Evolutionary conservation across 2,113 vertebrate genomes (phyloP).

Genomic region (Gobius niger): DNA sequence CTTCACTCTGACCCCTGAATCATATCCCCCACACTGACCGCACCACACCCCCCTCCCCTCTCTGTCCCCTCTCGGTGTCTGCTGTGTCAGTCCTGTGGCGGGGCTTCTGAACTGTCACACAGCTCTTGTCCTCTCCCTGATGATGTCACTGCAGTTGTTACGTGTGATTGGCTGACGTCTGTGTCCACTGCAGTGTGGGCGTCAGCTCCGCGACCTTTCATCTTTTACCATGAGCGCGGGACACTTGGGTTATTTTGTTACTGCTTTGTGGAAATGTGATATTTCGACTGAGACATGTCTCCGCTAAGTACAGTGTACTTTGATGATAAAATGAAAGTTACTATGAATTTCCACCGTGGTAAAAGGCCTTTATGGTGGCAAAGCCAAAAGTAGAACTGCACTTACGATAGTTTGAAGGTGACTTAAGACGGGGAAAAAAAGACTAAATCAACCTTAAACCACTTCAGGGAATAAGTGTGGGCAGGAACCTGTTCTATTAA

Average conservation of each 20-base stretch:
- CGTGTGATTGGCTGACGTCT: conserved; percentile 66
- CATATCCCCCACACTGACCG: conserved; percentile 72
- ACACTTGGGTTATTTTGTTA: conserved; percentile 27
- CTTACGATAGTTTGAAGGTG: not conserved
- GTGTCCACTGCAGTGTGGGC: conserved; percentile 30
- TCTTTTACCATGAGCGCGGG: conserved; percentile 5
- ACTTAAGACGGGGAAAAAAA: too few species aligned
- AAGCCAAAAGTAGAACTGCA: not conserved
- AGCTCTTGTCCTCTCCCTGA: conserved; percentile 67
- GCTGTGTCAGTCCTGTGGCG: conserved; percentile 61
- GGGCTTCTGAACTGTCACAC: conserved; percentile 49
- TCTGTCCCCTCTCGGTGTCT: not conserved
- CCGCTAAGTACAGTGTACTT: conserved; percentile 1
- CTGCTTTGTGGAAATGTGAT: conserved; percentile 20
- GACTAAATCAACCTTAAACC: too few species aligned
- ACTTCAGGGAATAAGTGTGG: too few species aligned
- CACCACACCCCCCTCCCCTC: conserved; percentile 19
- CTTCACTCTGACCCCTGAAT: conserved; percentile 69
- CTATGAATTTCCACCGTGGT: too few species aligned
- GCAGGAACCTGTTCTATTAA: too few species aligned
- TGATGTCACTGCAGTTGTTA: conserved; percentile 63
- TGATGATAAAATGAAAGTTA: conserved; percentile 5
- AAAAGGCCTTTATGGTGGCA: too few species aligned
- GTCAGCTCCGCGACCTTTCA: conserved; percentile 5
- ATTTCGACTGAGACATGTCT: not conserved